A percentile compares a stretch with the other conserved stretches of the same genome.
These are phyloP conservation scores for Macrotus californicus DNA, from an alignment of 2,113 vertebrate genomes.

Conservation along the genomic window DNA sequence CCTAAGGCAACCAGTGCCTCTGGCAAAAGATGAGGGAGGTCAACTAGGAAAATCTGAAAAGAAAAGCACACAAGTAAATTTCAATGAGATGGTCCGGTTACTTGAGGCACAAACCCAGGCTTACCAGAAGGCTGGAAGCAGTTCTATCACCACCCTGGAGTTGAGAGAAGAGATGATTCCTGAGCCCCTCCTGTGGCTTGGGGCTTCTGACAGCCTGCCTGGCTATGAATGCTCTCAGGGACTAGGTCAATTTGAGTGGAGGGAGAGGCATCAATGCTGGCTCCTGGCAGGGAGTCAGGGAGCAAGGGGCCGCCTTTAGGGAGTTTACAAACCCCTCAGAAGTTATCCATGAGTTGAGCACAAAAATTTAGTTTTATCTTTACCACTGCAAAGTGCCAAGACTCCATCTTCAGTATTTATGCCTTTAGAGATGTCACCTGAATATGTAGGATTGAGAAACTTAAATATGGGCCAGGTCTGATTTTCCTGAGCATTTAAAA, in stretches of 20 bases:
- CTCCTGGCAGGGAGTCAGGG: fast-evolving
- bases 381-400: background rate
- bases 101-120: no score
- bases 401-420: background rate
- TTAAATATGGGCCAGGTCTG: background rate
- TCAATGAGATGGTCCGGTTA: background rate
- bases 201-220: background rate
- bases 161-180: background rate
- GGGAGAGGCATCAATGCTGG: background rate
- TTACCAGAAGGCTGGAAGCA: background rate
- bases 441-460: background rate
- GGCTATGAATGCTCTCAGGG: background rate
- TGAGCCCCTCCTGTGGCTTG: background rate
- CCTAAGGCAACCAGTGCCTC: background rate
- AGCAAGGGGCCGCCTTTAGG: background rate
- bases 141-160: background rate
- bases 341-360: background rate
- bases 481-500: background rate
- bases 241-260: background rate
- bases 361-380: background rate
- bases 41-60: background rate
- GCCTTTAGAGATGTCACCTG: background rate
- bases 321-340: background rate
- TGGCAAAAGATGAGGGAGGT: background rate
- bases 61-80: background rate